Evolutionary conservation across 2,113 vertebrate genomes (phyloP).

Genomic region (Deroptyus accipitrinus): DNA sequence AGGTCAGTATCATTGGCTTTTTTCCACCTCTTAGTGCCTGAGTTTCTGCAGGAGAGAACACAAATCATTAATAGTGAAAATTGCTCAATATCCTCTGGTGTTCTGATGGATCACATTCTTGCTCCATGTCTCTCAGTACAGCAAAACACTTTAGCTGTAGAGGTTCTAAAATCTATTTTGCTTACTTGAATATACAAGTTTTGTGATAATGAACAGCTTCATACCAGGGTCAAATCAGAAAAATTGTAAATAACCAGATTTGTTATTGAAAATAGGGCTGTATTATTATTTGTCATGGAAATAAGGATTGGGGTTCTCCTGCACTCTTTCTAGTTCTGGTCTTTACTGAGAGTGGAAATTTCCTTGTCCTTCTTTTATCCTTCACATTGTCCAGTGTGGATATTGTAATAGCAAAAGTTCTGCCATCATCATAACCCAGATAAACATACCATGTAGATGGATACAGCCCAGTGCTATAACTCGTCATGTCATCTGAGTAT

Average conservation of each 20-base stretch:
- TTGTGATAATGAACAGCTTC: background rate
- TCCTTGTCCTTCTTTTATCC: background rate
- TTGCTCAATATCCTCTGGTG: background rate
- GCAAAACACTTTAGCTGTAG: conserved; percentile 45
- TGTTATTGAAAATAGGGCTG: background rate
- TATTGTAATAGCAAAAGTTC: background rate
- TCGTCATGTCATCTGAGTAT: background rate
- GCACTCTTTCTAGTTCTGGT: background rate
- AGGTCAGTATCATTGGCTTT: background rate
- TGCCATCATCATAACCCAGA: background rate
- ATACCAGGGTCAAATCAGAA: background rate
- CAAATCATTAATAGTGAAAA: background rate
- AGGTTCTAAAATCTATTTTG: conserved; percentile 35
- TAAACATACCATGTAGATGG: background rate
- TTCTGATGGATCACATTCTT: conserved; percentile 30
- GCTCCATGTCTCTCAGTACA: background rate
- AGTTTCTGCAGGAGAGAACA: background rate
- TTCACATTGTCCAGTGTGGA: background rate
- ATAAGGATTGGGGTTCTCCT: background rate
- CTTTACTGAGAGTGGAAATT: background rate
- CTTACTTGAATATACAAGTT: background rate
- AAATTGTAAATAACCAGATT: background rate
- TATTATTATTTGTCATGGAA: background rate
- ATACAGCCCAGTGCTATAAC: background rate
- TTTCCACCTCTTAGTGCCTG: background rate